Conservation (phyloP, 2,113 vertebrate genomes). For the Chloroceryle aenea region DNA sequence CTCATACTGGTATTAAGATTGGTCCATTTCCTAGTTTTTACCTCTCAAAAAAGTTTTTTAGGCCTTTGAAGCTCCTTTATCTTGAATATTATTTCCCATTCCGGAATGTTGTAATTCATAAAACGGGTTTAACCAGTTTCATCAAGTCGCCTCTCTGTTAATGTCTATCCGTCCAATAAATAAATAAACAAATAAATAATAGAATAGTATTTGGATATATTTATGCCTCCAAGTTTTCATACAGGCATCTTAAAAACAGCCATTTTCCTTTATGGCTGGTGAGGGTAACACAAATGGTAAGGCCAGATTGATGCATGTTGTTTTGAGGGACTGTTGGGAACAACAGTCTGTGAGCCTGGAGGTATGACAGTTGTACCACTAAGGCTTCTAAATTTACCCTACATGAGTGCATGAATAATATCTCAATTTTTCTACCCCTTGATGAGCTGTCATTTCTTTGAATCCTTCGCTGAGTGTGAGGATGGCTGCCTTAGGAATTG, state of each 20-base stretch:
- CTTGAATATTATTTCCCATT: not conserved
- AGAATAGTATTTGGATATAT: not conserved
- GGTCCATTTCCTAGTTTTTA: not conserved
- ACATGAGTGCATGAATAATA: not conserved
- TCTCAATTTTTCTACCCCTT: not conserved
- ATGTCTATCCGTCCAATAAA: not conserved
- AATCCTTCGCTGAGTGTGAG: not conserved
- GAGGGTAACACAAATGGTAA: not conserved
- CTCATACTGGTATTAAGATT: not conserved
- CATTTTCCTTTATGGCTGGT: not conserved
- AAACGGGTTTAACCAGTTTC: not conserved
- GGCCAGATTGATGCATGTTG: not conserved
- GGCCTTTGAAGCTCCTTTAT: not conserved
- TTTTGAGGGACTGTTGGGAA: not conserved
- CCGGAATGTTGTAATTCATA: not conserved
- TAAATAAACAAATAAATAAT: too few species aligned
- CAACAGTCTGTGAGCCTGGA: not conserved
- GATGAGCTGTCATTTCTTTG: not conserved
- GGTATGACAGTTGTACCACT: not conserved
- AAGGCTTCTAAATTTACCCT: not conserved
- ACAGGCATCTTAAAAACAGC: not conserved
- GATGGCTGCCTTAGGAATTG: not conserved
- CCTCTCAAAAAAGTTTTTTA: not conserved
- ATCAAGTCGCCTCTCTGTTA: not conserved
- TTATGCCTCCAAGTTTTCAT: not conserved